Evolutionary conservation across 2,797 vertebrate genomes (phyloP).

Genomic region (Myiotriccus ornatus): DNA sequence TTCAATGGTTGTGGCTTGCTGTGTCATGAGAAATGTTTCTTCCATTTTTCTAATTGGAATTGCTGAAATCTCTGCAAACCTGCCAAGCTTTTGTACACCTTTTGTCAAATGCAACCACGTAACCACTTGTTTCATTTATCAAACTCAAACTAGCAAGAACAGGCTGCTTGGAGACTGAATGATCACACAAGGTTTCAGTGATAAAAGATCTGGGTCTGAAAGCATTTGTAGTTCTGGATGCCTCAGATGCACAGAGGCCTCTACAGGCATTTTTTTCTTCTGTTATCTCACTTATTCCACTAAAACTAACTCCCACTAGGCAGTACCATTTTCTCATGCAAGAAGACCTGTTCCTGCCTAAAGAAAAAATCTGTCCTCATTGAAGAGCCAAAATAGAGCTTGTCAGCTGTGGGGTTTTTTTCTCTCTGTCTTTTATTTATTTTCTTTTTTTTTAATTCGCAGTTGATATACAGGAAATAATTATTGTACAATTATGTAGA

Average conservation of each 20-base stretch:
- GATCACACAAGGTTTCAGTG: slow-evolving; percentile 49
- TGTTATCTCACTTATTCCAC: slow-evolving; percentile 47
- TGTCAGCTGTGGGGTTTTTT: background rate
- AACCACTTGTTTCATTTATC: slow-evolving; percentile 35
- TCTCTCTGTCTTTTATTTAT: too few relatives aligned
- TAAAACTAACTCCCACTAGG: slow-evolving; percentile 45
- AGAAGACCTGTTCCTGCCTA: slow-evolving; percentile 22
- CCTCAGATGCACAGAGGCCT: slow-evolving; percentile 8
- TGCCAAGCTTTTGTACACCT: background rate
- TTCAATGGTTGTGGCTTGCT: background rate
- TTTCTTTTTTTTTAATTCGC: background rate
- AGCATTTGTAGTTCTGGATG: background rate
- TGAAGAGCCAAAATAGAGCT: background rate
- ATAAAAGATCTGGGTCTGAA: slow-evolving; percentile 59
- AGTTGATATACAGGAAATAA: background rate
- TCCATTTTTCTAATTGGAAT: slow-evolving; percentile 11
- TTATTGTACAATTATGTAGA: background rate
- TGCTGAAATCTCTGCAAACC: background rate
- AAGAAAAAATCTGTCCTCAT: background rate
- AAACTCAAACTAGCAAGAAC: slow-evolving; percentile 15
- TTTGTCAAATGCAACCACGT: background rate
- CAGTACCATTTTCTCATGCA: slow-evolving; percentile 19
- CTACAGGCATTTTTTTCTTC: slow-evolving; percentile 7
- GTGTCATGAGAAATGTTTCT: background rate
- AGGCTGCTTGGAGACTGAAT: slow-evolving; percentile 22